phyloP scores from a whole-genome alignment of 2,797 vertebrate genomes.

The Ceyx erithaca region DNA sequence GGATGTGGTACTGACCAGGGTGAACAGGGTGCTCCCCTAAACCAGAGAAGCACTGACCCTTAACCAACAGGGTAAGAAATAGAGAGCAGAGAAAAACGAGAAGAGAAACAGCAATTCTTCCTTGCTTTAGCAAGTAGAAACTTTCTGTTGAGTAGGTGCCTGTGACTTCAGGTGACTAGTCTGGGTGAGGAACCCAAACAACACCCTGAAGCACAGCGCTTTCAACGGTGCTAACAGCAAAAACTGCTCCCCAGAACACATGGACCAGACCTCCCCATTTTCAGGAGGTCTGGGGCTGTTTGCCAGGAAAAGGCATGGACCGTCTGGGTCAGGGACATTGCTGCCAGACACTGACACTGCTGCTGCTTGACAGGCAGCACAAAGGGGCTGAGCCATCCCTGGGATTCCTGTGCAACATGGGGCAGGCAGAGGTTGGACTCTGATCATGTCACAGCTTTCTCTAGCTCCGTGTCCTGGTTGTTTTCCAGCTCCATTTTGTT shows the following conservation, averaged over 20 bases:
- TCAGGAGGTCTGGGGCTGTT: accelerated
- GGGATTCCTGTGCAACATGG: not conserved
- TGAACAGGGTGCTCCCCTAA: not conserved
- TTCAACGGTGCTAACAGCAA: not conserved
- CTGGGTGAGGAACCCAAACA: not conserved
- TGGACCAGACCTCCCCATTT: accelerated
- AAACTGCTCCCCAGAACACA: not conserved
- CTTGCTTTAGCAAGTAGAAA: not conserved
- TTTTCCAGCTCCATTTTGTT: slow-evolving; percentile 26
- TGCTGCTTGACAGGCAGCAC: accelerated
- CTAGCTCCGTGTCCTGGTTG: not conserved
- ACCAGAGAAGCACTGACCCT: not conserved
- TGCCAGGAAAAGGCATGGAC: not conserved
- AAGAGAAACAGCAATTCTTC: not conserved
- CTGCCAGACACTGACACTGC: not conserved
- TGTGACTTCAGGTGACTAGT: accelerated
- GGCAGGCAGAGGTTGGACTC: not conserved
- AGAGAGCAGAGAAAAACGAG: not conserved
- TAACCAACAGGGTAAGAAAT: not conserved
- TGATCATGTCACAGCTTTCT: not conserved
- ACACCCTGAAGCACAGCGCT: not conserved
- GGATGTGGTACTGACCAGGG: not conserved
- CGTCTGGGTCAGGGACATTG: not conserved
- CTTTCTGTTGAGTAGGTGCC: not conserved
- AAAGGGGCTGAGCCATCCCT: not conserved